A percentile compares a stretch with the other conserved stretches of the same genome.
Evolutionary conservation across 2,113 vertebrate species (phyloP).

Genomic region (Caretta caretta): DNA sequence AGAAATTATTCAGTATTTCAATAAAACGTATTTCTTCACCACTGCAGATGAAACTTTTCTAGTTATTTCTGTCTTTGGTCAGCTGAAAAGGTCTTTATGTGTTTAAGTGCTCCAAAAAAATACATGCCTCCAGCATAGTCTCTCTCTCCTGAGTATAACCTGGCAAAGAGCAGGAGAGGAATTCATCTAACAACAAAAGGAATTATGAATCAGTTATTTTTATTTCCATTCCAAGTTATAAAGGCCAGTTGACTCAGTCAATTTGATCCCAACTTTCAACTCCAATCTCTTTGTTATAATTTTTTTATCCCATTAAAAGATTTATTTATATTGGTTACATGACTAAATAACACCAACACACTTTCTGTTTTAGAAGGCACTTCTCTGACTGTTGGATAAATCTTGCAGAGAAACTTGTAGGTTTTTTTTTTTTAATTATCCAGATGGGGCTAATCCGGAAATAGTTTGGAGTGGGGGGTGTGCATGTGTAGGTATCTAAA

Average conservation of each 20-base stretch:
- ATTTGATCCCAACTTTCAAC: background rate
- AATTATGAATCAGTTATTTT: background rate
- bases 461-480: rapidly evolving
- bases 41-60: background rate
- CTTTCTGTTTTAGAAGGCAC: background rate
- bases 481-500: background rate
- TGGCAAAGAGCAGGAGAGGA: background rate
- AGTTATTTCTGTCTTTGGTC: slow-evolving; percentile 12
- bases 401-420: background rate
- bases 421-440: background rate
- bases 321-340: background rate
- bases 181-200: background rate
- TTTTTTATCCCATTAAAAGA: background rate
- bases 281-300: background rate
- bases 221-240: slow-evolving; percentile 18
- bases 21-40: background rate
- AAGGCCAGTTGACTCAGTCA: background rate
- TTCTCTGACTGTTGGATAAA: background rate
- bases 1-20: background rate
- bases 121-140: background rate
- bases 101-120: background rate
- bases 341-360: background rate
- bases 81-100: background rate
- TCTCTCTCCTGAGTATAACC: background rate
- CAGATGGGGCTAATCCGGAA: background rate